phyloP scores from a whole-genome alignment of 1,140 invertebrate species.

The Drosophila lacteicornis region DNA sequence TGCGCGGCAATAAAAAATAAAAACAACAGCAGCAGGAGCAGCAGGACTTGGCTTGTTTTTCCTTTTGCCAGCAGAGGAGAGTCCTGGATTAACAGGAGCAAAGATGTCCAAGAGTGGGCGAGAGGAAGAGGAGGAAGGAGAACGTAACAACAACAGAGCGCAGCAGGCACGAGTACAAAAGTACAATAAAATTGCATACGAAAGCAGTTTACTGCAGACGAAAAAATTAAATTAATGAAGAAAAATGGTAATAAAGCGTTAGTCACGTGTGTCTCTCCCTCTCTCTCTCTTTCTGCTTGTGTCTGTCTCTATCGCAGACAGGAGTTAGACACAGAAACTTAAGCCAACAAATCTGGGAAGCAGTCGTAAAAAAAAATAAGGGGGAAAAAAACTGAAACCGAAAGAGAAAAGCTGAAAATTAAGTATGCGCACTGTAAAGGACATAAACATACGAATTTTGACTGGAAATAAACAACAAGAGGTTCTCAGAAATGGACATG shows the following conservation, averaged over 20 bases:
- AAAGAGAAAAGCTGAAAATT: slow-evolving; percentile 24
- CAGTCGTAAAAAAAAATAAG: slow-evolving; percentile 25
- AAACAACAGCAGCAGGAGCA: slow-evolving; percentile 49
- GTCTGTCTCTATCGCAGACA: slow-evolving; percentile 25
- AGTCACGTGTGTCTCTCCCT: slow-evolving; percentile 69
- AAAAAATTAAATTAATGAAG: slow-evolving; percentile 83
- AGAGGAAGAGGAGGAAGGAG: slow-evolving; percentile 5
- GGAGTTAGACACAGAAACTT: slow-evolving; percentile 39
- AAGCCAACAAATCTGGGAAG: slow-evolving; percentile 45
- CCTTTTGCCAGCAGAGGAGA: background rate
- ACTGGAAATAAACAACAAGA: slow-evolving; percentile 32
- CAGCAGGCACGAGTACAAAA: slow-evolving; percentile 80
- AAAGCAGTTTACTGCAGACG: slow-evolving; percentile 82
- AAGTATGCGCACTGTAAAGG: slow-evolving; percentile 42
- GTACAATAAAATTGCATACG: slow-evolving; percentile 83
- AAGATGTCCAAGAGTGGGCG: slow-evolving; percentile 22
- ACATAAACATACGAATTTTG: slow-evolving; percentile 45
- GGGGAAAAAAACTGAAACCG: background rate
- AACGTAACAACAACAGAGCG: slow-evolving; percentile 79
- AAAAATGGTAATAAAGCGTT: slow-evolving; percentile 82
- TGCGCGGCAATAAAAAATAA: slow-evolving; percentile 79
- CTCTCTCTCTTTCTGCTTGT: slow-evolving; percentile 1
- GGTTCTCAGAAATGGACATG: slow-evolving; percentile 30
- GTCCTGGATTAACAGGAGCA: slow-evolving; percentile 45
- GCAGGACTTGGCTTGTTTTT: slow-evolving; percentile 35